Conservation (phyloP, 2,113 vertebrate genomes). For the Nerophis lumbriciformis region DNA sequence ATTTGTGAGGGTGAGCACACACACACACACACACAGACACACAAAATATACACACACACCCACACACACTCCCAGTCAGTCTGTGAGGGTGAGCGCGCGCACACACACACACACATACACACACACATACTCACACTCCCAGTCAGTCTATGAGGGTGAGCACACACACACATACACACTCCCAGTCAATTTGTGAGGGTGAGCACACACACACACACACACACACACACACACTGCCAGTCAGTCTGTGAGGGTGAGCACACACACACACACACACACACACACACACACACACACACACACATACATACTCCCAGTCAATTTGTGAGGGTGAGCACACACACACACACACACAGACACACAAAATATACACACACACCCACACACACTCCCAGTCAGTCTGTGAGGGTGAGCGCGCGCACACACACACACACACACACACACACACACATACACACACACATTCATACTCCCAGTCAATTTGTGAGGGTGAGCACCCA, state of each 20-base stretch:
- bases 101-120: slow-evolving; percentile 7
- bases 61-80: slow-evolving; percentile 11
- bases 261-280: slow-evolving; percentile 13
- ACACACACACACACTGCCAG: too few species aligned
- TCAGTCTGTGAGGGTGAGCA: slow-evolving; percentile 79
- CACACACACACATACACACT: slow-evolving; percentile 19
- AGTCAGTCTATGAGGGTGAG: slow-evolving; percentile 84
- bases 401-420: slow-evolving; percentile 77
- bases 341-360: slow-evolving; percentile 10
- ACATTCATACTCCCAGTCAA: too few species aligned
- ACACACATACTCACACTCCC: not conserved
- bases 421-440: slow-evolving; percentile 7
- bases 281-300: not conserved
- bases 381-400: slow-evolving; percentile 11
- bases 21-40: slow-evolving; percentile 10
- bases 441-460: not conserved
- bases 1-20: slow-evolving; percentile 79
- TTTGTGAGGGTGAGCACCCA: slow-evolving; percentile 79
- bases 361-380: not conserved
- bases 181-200: too few species aligned
- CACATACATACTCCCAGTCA: too few species aligned
- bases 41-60: not conserved
- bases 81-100: slow-evolving; percentile 77
- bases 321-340: slow-evolving; percentile 80
- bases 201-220: not conserved